phyloP scores from a whole-genome alignment of 2,113 vertebrate genomes.

The Phyllostomus hastatus region DNA sequence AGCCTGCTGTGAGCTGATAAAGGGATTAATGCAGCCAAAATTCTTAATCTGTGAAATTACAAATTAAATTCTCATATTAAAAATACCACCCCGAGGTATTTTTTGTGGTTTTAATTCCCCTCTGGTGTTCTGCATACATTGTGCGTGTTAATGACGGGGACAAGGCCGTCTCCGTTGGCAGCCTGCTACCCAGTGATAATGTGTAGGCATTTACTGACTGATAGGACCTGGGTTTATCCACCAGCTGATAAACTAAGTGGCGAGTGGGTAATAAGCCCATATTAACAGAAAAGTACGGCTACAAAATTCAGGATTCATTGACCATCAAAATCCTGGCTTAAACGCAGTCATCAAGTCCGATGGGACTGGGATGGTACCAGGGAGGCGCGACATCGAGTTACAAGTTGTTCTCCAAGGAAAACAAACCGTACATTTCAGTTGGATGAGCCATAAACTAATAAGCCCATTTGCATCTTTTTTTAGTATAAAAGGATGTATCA shows the following conservation, averaged over 20 bases:
- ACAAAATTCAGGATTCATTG: conserved; percentile 82
- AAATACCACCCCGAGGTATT: conserved; percentile 93
- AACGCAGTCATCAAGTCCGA: conserved; percentile 78
- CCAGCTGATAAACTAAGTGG: conserved; percentile 88
- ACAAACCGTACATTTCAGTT: conserved; percentile 57
- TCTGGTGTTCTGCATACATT: conserved; percentile 91
- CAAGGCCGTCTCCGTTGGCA: conserved; percentile 84
- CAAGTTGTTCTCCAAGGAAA: conserved; percentile 59
- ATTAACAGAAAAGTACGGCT: conserved; percentile 86
- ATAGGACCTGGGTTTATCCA: conserved; percentile 87
- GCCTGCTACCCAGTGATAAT: conserved; percentile 89
- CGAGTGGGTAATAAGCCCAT: conserved; percentile 88
- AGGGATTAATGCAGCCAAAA: conserved; percentile 96
- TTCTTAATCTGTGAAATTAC: conserved; percentile 96
- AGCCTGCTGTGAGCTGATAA: conserved; percentile 98
- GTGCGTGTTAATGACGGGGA: conserved; percentile 88
- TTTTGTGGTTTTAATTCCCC: conserved; percentile 92
- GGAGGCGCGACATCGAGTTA: conserved; percentile 71
- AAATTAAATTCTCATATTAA: conserved; percentile 95
- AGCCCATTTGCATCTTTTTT: conserved; percentile 34
- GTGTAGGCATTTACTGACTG: conserved; percentile 84
- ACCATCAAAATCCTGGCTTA: conserved; percentile 82
- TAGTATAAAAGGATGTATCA: conserved; percentile 30
- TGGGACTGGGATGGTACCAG: conserved; percentile 84
- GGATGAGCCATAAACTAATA: conserved; percentile 53